Conservation (phyloP, 2,888 invertebrate species). For the Clusia tigrina region DNA sequence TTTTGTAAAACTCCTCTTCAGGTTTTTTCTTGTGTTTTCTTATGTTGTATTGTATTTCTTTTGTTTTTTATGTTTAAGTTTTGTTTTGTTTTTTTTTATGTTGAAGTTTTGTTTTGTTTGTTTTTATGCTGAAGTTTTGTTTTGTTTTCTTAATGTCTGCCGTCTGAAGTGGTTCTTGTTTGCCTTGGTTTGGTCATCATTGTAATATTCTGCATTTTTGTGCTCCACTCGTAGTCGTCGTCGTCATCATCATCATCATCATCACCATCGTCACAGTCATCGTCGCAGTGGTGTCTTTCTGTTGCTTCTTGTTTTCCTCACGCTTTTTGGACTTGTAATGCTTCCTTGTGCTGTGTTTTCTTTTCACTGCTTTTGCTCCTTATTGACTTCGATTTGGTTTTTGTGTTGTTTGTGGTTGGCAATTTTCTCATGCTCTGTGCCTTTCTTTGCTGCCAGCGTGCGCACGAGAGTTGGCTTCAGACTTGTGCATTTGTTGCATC, state of each 20-base stretch:
- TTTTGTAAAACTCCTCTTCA: no score
- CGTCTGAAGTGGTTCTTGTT: conserved; percentile 41
- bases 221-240: no score
- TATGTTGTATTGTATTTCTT: neutral
- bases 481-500: no score
- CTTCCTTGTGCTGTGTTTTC: neutral
- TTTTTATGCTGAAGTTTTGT: conserved; percentile 29
- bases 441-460: no score
- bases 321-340: conserved; percentile 1
- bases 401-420: neutral
- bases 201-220: conserved; percentile 38
- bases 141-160: neutral
- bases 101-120: conserved; percentile 48
- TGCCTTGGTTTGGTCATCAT: conserved; percentile 49
- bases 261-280: no score
- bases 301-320: no score
- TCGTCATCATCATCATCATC: no score
- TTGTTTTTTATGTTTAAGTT: neutral
- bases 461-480: no score
- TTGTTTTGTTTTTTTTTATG: neutral
- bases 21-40: neutral
- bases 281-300: neutral
- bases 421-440: neutral
- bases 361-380: neutral
- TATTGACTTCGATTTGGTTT: no score